Percentiles rank a stretch among this genome's conserved stretches.
phyloP scores from a whole-genome alignment of 2,113 vertebrate species.

The Nymphicus hollandicus region DNA sequence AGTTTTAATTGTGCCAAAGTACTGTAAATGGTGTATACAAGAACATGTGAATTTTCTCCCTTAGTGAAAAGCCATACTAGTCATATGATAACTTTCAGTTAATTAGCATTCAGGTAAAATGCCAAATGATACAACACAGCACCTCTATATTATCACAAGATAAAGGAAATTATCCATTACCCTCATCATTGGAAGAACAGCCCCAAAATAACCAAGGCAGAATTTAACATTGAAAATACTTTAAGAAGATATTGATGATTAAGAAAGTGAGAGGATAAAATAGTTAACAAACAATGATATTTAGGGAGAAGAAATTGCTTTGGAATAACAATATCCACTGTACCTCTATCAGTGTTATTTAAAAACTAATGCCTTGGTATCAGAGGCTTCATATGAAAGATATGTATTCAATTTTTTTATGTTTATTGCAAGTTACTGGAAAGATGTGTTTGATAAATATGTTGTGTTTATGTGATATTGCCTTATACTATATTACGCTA shows the following conservation, averaged over 20 bases:
- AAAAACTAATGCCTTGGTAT: background rate
- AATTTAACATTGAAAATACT: background rate
- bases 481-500: background rate
- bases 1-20: background rate
- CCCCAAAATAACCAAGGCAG: background rate
- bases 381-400: background rate
- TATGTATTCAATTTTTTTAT: background rate
- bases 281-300: background rate
- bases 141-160: background rate
- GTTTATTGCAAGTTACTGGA: background rate
- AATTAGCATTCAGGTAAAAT: background rate
- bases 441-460: slow-evolving; percentile 5
- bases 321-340: background rate
- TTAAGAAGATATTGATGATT: background rate
- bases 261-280: background rate
- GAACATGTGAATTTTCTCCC: background rate
- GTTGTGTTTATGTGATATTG: slow-evolving; percentile 2
- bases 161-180: background rate
- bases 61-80: background rate
- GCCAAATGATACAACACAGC: fast-evolving
- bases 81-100: background rate
- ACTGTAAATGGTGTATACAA: background rate
- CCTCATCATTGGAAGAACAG: background rate
- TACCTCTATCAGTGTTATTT: background rate
- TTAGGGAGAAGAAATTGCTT: background rate